phyloP scores from a whole-genome alignment of 2,888 invertebrate genomes.

The Euphydryas editha region DNA sequence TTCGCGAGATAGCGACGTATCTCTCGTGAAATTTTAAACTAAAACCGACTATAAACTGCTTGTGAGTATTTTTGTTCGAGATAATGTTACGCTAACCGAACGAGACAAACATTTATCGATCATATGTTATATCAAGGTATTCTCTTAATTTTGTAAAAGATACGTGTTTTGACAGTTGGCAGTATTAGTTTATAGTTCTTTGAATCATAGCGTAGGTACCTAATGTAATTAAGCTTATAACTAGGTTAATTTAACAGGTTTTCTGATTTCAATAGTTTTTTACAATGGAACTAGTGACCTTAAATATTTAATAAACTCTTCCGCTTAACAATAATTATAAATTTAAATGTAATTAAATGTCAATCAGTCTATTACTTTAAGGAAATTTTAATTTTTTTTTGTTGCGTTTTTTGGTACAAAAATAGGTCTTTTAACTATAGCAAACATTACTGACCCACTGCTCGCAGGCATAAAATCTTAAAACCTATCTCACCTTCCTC shows the following conservation, averaged over 20 bases:
- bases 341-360: too few species aligned
- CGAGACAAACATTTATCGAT: slow-evolving; percentile 8
- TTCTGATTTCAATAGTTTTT: too few species aligned
- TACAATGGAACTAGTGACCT: too few species aligned
- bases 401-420: background rate
- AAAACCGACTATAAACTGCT: slow-evolving; percentile 39
- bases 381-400: background rate
- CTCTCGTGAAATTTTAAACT: slow-evolving; percentile 48
- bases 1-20: slow-evolving; percentile 46
- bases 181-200: too few species aligned
- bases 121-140: background rate
- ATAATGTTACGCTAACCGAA: slow-evolving; percentile 24
- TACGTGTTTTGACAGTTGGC: too few species aligned
- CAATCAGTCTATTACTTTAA: background rate
- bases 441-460: slow-evolving; percentile 6
- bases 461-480: slow-evolving; percentile 4
- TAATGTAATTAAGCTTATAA: too few species aligned
- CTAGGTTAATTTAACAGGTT: too few species aligned
- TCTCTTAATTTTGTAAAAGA: too few species aligned
- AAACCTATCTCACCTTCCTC: background rate
- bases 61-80: slow-evolving; percentile 34
- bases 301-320: too few species aligned
- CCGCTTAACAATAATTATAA: too few species aligned
- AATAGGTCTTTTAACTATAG: background rate
- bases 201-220: too few species aligned